Conservation (phyloP, 2,113 vertebrate species). For the Microtus ochrogaster region DNA sequence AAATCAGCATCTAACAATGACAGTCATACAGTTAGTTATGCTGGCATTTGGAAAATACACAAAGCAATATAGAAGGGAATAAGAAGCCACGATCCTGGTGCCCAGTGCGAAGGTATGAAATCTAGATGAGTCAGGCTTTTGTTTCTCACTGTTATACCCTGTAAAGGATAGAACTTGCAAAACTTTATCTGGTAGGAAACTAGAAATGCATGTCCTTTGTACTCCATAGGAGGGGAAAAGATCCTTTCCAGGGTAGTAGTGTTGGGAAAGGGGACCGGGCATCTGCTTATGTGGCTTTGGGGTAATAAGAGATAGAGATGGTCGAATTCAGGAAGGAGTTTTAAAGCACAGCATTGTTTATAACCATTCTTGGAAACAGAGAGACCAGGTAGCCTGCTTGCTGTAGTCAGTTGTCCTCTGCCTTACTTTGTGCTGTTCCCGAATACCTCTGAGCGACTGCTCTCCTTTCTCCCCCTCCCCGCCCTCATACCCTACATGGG, state of each 20-base stretch:
- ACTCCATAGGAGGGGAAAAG: neutral
- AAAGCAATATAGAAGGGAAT: neutral
- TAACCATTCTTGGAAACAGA: neutral
- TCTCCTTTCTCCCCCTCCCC: neutral
- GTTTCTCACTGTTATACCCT: slow-evolving; percentile 3
- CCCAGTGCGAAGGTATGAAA: neutral
- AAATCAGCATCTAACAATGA: neutral
- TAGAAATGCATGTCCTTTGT: neutral
- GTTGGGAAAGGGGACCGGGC: neutral
- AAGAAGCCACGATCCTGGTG: neutral
- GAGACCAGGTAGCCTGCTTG: neutral
- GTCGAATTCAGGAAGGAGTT: neutral
- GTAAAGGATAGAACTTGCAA: neutral
- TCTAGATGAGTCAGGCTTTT: neutral
- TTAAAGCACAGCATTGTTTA: neutral
- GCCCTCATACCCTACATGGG: too few relatives aligned
- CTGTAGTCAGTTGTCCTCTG: neutral
- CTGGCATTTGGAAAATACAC: slow-evolving; percentile 11
- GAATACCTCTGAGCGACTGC: neutral
- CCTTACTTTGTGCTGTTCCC: neutral
- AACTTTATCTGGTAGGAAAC: neutral
- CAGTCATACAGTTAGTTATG: neutral
- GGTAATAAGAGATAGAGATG: neutral
- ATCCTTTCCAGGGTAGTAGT: neutral
- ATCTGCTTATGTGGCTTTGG: neutral